Evolutionary conservation across 2,888 invertebrate genomes (phyloP).

Genomic region (Epiblema foenella): DNA sequence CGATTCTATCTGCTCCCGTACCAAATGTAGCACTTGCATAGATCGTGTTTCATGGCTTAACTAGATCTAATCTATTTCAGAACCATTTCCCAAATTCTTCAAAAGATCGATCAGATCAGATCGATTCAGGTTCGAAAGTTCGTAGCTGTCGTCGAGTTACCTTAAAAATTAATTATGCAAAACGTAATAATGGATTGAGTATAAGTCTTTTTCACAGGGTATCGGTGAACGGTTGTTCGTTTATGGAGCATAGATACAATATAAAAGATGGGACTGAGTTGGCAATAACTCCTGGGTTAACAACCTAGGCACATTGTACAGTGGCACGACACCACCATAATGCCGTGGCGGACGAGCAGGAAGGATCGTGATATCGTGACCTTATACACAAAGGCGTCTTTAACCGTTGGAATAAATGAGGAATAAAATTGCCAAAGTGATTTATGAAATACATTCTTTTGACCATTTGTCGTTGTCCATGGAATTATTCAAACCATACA

Average conservation of each 20-base stretch:
- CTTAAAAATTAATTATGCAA: no score
- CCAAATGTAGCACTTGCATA: conserved; percentile 40
- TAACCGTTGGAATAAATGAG: conserved; percentile 28
- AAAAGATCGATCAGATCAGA: no score
- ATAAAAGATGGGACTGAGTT: conserved; percentile 18
- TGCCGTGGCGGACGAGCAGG: conserved; percentile 47
- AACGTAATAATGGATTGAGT: no score
- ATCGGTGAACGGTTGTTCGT: not conserved
- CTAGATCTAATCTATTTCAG: conserved; percentile 26
- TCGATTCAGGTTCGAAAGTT: not conserved
- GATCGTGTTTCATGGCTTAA: conserved; percentile 43
- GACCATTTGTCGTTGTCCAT: no score
- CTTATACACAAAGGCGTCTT: conserved; percentile 50
- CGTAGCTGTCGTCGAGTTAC: not conserved
- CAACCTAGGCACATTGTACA: conserved; percentile 40
- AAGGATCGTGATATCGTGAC: conserved; percentile 65
- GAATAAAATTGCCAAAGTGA: conserved; percentile 1
- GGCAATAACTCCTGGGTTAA: conserved; percentile 36
- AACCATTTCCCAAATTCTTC: conserved; percentile 4
- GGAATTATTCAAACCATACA: no score
- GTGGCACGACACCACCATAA: conserved; percentile 35
- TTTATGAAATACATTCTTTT: not conserved
- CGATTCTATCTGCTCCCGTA: conserved; percentile 62
- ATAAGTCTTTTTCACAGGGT: not conserved
- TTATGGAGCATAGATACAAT: not conserved